Evolutionary conservation across 2,888 invertebrate genomes (phyloP), one percentile per base, ranked within the genome.

Genomic region (Schizotus pectinicornis): DNA sequence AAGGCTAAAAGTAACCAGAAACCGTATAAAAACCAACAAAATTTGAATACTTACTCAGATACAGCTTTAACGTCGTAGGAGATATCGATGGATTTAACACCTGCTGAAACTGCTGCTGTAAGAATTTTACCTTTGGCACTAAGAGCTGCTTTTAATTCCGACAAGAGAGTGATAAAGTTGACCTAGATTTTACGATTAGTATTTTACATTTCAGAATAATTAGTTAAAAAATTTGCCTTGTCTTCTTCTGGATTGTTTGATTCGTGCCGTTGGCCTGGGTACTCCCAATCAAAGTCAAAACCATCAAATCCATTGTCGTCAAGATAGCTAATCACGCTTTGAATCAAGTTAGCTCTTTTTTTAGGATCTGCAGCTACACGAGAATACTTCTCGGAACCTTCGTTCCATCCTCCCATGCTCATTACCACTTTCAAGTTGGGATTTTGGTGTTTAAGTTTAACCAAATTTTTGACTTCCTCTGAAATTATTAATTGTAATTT

Each of bases 251-350:
- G 2, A 22, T 22, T 22, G 22, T 22, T 22, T 22, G 3, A 79
- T 14, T 84, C 78, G 57, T 86, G 86, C 32, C 86, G 77, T 39
- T 84, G 82, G 45, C 80, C 83, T 0, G 89, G 89, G 64, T 88
- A 89, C 67, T 89, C 88, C 90, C 90, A 91, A 72, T 90, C 89
- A 0, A 90, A 45, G 68, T 91, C 90, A 0, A 90, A 78, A 1
- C 90, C 90, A 68, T 91, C 87, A 61, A 91, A 90, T 0, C 81
- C 81, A 67, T 88, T 79, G 2, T 79, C 78, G 36, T 77, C 69
- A 0, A 89, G 64, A 70, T 88, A 85, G n/a, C 51, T 48, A 8
- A 73, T 46, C 11, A 84, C 83, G 50, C 84, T 86, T 2, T 80
- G 68, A 12, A 88, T 82, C 67, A 91, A 88, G 39, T 71, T 77